Evolutionary conservation across 2,113 vertebrate genomes (phyloP), one percentile per base, ranked within the genome.

Genomic region (Lycaon pictus): DNA sequence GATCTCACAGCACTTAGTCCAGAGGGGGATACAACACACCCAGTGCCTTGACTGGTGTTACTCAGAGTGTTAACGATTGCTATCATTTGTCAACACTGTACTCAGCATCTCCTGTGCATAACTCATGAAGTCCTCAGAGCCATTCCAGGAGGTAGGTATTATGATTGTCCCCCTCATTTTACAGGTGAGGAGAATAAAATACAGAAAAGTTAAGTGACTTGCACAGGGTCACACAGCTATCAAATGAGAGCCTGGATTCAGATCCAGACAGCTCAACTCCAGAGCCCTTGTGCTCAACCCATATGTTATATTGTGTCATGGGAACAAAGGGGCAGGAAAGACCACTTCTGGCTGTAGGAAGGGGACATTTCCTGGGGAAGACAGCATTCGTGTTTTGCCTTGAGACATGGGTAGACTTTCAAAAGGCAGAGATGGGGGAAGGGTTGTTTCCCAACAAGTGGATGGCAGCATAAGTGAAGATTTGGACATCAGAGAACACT

Each of bases 241-340:
- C 32, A 43, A 65, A 35, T 0, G 43, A 43, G 85, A 77, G 85
- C 25, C 74, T 79, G 19, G 17, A 51, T 90, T 95, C 92, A 63
- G 85, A 90, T 16, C 17, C 88, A 95, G 19, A 48, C 27, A 76
- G n/a, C 22, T 12, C 16, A 35, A 19, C 16, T 84, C 48, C 48
- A 67, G n/a, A 90, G 55, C 22, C 55, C 43, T 17, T 5, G 29
- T 20, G 20, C 51, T 83, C 65, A 63, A 43, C 43, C 69, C 48
- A 48, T 56, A 16, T 0, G n/a, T 89, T 35, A 35, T n/a, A 69
- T 12, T 32, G 53, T 83, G 37, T 88, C 95, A 43, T 1, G 60
- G 71, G 87, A 94, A 92, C 80, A 92, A 89, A 87, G n/a, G 27
- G 79, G 62, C 97, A 97, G 97, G 93, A 97, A 97, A 90, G 93